A percentile compares a stretch with the other conserved stretches of the same genome.
Conservation (phyloP, 1,140 invertebrate genomes). For the Eulimnadia texana region DNA sequence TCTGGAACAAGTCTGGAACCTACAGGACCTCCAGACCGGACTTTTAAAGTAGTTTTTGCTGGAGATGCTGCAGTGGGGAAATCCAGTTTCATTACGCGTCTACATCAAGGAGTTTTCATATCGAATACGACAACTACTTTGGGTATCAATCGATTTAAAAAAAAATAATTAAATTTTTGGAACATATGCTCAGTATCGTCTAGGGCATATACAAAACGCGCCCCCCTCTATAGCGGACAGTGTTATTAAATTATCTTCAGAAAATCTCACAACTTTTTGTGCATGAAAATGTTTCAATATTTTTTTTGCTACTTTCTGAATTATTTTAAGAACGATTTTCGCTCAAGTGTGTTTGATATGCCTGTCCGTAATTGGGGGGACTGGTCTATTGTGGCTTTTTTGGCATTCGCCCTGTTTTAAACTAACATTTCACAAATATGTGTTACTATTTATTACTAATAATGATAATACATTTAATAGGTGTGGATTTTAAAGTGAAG, state of each 20-base stretch:
- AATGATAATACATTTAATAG: constrained; percentile 24
- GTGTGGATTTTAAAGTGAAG: constrained; percentile 51
- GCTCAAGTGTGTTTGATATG: too few species aligned
- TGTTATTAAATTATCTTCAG: too few species aligned
- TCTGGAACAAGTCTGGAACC: constrained; percentile 22
- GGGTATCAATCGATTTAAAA: constrained; percentile 28
- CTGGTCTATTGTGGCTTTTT: background rate
- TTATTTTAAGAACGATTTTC: too few species aligned
- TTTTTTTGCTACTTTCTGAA: too few species aligned
- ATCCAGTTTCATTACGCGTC: constrained; percentile 45
- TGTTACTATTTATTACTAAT: too few species aligned
- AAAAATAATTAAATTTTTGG: background rate
- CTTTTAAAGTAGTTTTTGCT: constrained; percentile 47
- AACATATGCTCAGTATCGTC: background rate
- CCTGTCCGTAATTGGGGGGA: too few species aligned
- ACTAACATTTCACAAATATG: background rate
- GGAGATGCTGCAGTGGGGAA: constrained; percentile 53
- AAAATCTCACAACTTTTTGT: too few species aligned
- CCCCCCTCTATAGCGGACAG: too few species aligned
- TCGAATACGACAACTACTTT: constrained; percentile 43
- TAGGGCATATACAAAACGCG: too few species aligned
- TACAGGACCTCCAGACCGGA: constrained; percentile 37
- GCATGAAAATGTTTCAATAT: too few species aligned
- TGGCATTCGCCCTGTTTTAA: background rate
- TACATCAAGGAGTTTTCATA: constrained; percentile 43